These are phyloP conservation scores for Pyrrhia umbra DNA, from an alignment of 2,888 invertebrate genomes.

Conservation along the genomic window DNA sequence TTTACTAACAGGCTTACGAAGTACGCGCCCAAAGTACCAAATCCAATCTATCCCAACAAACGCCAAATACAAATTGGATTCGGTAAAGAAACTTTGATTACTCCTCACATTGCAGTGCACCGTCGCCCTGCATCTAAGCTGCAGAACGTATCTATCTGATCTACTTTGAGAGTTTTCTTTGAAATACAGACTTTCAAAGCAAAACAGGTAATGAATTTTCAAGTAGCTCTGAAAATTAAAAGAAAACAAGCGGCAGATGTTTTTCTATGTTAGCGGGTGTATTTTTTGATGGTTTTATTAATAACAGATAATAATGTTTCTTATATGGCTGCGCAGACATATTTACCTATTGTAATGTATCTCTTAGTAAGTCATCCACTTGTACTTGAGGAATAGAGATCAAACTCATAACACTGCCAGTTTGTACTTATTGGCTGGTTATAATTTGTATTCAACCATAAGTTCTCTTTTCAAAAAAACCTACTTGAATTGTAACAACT, in stretches of 20 bases:
- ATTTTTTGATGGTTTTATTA: no score
- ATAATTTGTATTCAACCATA: no score
- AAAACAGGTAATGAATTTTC: constrained; percentile 26
- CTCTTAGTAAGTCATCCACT: no score
- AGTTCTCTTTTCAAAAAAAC: no score
- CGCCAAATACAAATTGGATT: constrained; percentile 22
- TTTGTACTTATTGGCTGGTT: no score
- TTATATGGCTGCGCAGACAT: no score
- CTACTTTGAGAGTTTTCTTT: background rate
- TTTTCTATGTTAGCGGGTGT: background rate
- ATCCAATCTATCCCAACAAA: constrained; percentile 8
- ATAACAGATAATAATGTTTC: background rate
- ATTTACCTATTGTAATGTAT: no score
- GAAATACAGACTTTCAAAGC: constrained; percentile 11
- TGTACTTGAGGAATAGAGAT: no score
- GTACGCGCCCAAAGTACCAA: background rate
- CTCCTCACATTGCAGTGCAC: background rate
- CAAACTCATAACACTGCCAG: no score
- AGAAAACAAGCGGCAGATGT: background rate
- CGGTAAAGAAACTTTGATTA: constrained; percentile 7
- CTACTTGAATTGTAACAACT: no score
- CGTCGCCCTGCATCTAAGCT: constrained; percentile 8
- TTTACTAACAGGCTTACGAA: no score
- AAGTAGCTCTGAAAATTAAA: constrained; percentile 22
- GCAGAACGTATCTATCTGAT: constrained; percentile 15